Evolutionary conservation across 2,113 vertebrate genomes (phyloP), one percentile per base, ranked within the genome.

Genomic region (Lamprologus lemairii): DNA sequence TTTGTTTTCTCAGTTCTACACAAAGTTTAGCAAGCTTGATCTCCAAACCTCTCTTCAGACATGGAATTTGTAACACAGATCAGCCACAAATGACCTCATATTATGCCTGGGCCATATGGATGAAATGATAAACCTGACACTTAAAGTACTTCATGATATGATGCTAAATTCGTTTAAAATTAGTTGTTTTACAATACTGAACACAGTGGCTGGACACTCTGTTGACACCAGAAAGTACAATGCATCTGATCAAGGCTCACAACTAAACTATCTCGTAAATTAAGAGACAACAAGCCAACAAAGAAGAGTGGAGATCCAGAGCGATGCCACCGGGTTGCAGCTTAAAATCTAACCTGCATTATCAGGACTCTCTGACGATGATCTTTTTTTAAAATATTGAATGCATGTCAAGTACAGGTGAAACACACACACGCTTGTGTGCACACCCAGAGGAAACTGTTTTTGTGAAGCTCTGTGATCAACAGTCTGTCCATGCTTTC

Each of bases 401-500:
- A 79, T 33, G 5, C 73, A 82, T 51, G 7, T 78, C 45, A 78
- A 54, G 4, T 17, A 33, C 57, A 89, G 83, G 63, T 89, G 28
- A 85, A 86, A 33, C 28, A 82, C 49, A 63, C 58, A 86, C 28
- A 26, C 5, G 2, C 63, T 68, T 37, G 42, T 26, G 9, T 19
- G 51, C 51, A 80, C 55, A 37, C 8, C 35, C 31, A 57, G 7
- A 51, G 45, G 40, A 82, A 55, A 81, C 37, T 81, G 83, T 68
- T 88, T 89, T 55, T 83, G 78, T 86, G 79, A 28, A 80, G 57
- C 80, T 78, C 71, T 80, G 79, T 85, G 81, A 83, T 88, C 84
- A 89, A 86, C 71, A 88, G 80, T 86, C 84, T 75, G 86, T 57
- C 31, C 37, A 55, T 86, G 80, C 57, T 89, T 85, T 79, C 57